Evolutionary conservation across 2,113 vertebrate species (phyloP).

Genomic region (Cyprinodon tularosa): DNA sequence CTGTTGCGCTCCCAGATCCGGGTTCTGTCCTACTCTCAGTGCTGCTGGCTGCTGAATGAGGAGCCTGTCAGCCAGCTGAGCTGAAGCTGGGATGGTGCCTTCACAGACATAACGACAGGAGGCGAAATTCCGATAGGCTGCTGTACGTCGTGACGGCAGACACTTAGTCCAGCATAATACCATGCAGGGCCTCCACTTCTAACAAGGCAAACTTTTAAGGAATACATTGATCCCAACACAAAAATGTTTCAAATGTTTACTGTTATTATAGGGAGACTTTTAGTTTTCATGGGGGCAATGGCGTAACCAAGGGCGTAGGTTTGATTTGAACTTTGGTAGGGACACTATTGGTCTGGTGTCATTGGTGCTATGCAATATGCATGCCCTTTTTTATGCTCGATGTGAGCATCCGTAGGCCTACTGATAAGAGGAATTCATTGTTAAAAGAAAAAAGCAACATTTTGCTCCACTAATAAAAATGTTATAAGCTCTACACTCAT

Average conservation of each 20-base stretch:
- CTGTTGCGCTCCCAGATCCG: conserved; percentile 42
- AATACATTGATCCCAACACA: not conserved
- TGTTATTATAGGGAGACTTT: too few species aligned
- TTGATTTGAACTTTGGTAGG: too few species aligned
- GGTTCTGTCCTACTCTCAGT: conserved; percentile 42
- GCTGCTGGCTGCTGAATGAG: conserved; percentile 38
- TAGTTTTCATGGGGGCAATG: too few species aligned
- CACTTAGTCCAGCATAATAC: conserved; percentile 43
- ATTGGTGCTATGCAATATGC: too few species aligned
- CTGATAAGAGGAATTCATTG: too few species aligned
- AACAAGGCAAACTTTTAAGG: conserved; percentile 6
- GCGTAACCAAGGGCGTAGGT: too few species aligned
- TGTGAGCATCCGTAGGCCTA: too few species aligned
- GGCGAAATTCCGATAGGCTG: conserved; percentile 52
- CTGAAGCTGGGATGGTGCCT: conserved; percentile 29
- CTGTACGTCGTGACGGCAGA: conserved; percentile 35
- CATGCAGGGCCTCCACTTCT: not conserved
- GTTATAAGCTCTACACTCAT: too few species aligned
- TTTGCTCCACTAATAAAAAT: too few species aligned
- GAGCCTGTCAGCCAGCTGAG: conserved; percentile 35
- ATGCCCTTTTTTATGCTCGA: too few species aligned
- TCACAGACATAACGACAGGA: conserved; percentile 16
- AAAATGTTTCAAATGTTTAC: not conserved
- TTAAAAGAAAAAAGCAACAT: too few species aligned
- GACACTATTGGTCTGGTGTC: too few species aligned